phyloP scores from a whole-genome alignment of 2,888 invertebrate species.

The Tenthredo notha region DNA sequence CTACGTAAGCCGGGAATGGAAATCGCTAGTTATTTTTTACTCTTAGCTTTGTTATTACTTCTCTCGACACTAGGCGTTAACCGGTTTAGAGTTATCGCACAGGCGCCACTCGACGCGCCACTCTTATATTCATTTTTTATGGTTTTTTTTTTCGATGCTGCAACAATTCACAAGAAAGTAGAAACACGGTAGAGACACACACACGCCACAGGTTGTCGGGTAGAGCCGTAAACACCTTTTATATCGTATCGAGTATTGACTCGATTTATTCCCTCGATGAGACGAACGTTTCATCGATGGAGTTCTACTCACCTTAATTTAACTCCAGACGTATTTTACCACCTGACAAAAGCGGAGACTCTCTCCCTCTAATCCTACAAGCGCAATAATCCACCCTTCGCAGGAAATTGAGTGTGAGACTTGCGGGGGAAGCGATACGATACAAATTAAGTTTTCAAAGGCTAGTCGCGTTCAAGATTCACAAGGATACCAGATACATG shows the following conservation, averaged over 20 bases:
- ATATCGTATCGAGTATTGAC: slow-evolving; percentile 18
- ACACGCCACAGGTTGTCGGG: slow-evolving; percentile 38
- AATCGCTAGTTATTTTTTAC: not conserved
- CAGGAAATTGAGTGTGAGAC: slow-evolving; percentile 34
- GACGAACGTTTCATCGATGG: not conserved
- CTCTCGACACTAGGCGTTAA: not conserved
- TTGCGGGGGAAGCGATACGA: slow-evolving; percentile 14
- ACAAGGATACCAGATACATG: not conserved
- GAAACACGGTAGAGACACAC: not conserved
- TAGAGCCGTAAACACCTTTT: not conserved
- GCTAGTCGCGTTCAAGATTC: not conserved
- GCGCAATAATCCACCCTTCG: slow-evolving; percentile 28
- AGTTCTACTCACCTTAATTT: not conserved
- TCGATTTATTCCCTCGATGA: slow-evolving; percentile 18
- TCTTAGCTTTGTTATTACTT: not conserved
- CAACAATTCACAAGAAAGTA: slow-evolving; percentile 24
- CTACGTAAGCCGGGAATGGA: not conserved
- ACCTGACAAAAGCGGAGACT: too few species aligned
- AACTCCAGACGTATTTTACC: not conserved
- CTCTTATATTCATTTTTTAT: not conserved
- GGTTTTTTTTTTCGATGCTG: not conserved
- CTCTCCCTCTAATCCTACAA: not conserved
- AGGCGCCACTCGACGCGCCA: slow-evolving; percentile 24
- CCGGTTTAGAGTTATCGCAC: slow-evolving; percentile 6
- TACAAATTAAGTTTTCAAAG: slow-evolving; percentile 27